Conservation (phyloP, 2,113 vertebrate genomes). For the Anoplopoma fimbria region DNA sequence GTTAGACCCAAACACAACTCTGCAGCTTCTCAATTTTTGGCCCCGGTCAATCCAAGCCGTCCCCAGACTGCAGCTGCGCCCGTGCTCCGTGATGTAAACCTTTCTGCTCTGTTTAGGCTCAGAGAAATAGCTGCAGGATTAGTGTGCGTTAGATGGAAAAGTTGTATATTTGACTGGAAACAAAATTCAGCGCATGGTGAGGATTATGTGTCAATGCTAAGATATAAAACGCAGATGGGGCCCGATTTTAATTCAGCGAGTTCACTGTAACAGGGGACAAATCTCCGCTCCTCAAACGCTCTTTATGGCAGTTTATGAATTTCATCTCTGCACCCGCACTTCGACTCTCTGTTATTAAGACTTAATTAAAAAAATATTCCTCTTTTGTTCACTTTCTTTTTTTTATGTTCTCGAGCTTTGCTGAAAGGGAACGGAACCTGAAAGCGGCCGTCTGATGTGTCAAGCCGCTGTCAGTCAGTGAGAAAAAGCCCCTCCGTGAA, state of each 20-base stretch:
- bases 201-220: conserved; percentile 66
- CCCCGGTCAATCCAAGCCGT: conserved; percentile 8
- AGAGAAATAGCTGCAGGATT: conserved; percentile 73
- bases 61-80: conserved; percentile 59
- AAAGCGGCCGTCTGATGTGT: conserved; percentile 49
- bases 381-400: conserved; percentile 19
- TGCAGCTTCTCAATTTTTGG: conserved; percentile 63
- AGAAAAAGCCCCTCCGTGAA: conserved; percentile 47
- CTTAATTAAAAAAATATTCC: background rate
- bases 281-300: conserved; percentile 4
- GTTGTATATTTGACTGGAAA: conserved; percentile 74
- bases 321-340: background rate
- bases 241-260: conserved; percentile 34
- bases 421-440: conserved; percentile 1
- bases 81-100: conserved; percentile 60
- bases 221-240: conserved; percentile 76
- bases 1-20: conserved; percentile 69
- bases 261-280: conserved; percentile 27
- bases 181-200: conserved; percentile 67
- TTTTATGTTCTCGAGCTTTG: background rate
- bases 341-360: conserved; percentile 17
- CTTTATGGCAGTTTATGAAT: conserved; percentile 35
- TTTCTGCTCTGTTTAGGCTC: conserved; percentile 78
- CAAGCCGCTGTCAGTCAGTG: conserved; percentile 50
- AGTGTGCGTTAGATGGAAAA: conserved; percentile 73